Conservation (phyloP, 2,888 invertebrate species). For the Pseudanteris insignis region DNA sequence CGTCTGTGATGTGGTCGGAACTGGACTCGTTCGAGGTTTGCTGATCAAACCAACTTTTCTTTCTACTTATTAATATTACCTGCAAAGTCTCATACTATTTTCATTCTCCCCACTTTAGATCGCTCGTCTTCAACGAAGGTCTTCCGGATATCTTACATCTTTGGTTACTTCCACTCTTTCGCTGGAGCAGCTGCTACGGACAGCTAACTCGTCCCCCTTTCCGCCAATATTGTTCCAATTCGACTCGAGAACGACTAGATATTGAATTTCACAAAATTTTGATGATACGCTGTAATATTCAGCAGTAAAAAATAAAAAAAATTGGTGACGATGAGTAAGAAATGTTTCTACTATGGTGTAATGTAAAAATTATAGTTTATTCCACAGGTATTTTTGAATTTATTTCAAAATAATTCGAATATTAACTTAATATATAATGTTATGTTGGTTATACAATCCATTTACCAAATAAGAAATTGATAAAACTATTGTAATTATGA, state of each 20-base stretch:
- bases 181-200: slow-evolving; percentile 9
- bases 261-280: slow-evolving; percentile 21
- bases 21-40: slow-evolving; percentile 50
- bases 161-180: slow-evolving; percentile 26
- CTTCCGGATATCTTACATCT: slow-evolving; percentile 39
- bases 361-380: too few species aligned
- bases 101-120: slow-evolving; percentile 40
- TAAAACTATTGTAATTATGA: too few species aligned
- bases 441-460: too few species aligned
- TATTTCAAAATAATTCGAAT: too few species aligned
- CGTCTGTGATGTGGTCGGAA: slow-evolving; percentile 60
- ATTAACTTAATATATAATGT: too few species aligned
- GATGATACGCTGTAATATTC: slow-evolving; percentile 23
- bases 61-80: slow-evolving; percentile 66
- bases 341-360: too few species aligned
- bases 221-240: too few species aligned
- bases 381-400: too few species aligned
- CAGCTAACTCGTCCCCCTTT: slow-evolving; percentile 2
- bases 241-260: slow-evolving; percentile 16
- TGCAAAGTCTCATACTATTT: slow-evolving; percentile 45
- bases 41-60: slow-evolving; percentile 66
- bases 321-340: too few species aligned
- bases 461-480: too few species aligned
- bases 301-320: too few species aligned
- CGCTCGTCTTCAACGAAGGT: slow-evolving; percentile 28